These are phyloP conservation scores for Drosophila subquinaria DNA, from an alignment of 2,888 invertebrate species.

Conservation along the genomic window DNA sequence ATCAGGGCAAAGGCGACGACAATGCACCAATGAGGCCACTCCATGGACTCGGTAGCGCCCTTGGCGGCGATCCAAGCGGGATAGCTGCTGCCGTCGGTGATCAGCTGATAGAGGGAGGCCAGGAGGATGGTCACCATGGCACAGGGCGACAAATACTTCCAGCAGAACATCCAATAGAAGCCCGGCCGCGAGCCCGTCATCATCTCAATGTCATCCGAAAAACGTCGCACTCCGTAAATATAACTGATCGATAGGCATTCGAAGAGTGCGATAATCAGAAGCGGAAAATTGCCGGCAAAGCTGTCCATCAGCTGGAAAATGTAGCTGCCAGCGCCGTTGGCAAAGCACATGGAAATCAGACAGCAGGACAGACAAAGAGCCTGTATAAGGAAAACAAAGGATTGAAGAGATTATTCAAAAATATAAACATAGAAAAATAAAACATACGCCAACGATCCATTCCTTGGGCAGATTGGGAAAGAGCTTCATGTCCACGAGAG, in stretches of 20 bases:
- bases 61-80: conserved; percentile 92
- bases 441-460: conserved; percentile 90
- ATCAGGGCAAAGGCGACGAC: conserved; percentile 91
- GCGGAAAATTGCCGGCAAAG: conserved; percentile 96
- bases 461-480: conserved; percentile 96
- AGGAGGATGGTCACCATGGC: conserved; percentile 95
- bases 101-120: conserved; percentile 93
- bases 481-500: conserved; percentile 97
- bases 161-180: conserved; percentile 96
- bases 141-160: conserved; percentile 96
- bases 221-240: conserved; percentile 96
- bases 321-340: conserved; percentile 97
- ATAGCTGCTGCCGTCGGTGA: conserved; percentile 93
- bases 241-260: conserved; percentile 97
- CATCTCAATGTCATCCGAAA: conserved; percentile 96
- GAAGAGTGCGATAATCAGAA: conserved; percentile 96
- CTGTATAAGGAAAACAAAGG: conserved; percentile 48
- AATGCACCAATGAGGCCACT: conserved; percentile 96
- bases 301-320: conserved; percentile 97
- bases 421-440: too few species aligned
- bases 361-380: conserved; percentile 92
- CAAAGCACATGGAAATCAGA: conserved; percentile 94
- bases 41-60: conserved; percentile 90
- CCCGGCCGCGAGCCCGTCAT: conserved; percentile 97
- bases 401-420: background rate